Evolutionary conservation across 2,797 vertebrate genomes (phyloP), one percentile per base, ranked within the genome.

Genomic region (Erpetoichthys calabaricus): DNA sequence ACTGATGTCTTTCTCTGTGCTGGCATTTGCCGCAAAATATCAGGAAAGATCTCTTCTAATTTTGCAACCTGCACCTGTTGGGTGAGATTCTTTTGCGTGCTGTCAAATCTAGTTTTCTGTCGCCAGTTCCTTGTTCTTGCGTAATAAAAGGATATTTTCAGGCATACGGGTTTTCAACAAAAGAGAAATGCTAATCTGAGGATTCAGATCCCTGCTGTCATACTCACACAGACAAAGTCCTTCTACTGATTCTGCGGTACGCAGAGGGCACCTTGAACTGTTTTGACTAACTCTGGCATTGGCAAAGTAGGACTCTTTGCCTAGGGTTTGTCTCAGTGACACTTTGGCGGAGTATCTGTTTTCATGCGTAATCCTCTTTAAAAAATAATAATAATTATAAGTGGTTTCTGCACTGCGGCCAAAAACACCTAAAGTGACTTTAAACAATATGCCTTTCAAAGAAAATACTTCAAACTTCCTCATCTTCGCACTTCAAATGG

Each of bases 101-200:
- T 4, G 67, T 75, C 69, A 67, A 67, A 72, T 70, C 73, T 62
- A 59, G 63, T 60, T 69, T 59, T 66, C 63, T 47, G 53, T 64
- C 43, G 59, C 62, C 59, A 77, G 79, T 89, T 91, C 89, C 87
- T 89, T 89, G 86, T 91, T 90, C 91, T 74, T 82, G 72, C 65
- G 71, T 74, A 70, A n/a, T n/a, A 49, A n/a, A 49, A 49, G n/a
- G 7, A 49, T n/a, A 49, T 49, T 49, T 6, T 49, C 25, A 25
- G 25, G 25, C 25, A 25, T 25, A 25, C 25, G 25, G 25, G 25
- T 25, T 25, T 25, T 25, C 25, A 25, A 25, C 25, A 25, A 25
- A 25, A 25, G 25, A 25, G 25, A 7, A n/a, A 49, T 49, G 47
- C 47, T n/a, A 49, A 49, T n/a, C n/a, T 7, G 47, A n/a, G n/a